Percentiles rank a stretch among this genome's conserved stretches.
phyloP scores from a whole-genome alignment of 2,888 invertebrate species.

The Ligdia adustata region DNA sequence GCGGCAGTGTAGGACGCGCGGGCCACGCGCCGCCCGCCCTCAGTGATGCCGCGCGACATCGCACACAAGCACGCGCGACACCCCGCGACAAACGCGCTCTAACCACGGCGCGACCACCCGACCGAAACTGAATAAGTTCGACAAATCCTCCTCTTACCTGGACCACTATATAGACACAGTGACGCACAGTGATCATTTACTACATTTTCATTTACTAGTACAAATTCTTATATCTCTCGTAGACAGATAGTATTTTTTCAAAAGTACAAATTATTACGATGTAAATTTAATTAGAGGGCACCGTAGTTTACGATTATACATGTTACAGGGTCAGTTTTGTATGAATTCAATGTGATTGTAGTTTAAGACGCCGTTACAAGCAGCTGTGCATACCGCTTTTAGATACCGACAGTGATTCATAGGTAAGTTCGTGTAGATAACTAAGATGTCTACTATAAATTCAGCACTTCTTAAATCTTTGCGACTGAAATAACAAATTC shows the following conservation, averaged over 20 bases:
- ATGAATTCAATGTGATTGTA: conserved; percentile 84
- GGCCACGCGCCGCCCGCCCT: conserved; percentile 48
- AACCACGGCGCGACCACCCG: conserved; percentile 61
- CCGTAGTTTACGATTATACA: conserved; percentile 79
- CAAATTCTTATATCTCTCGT: conserved; percentile 78
- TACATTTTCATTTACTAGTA: conserved; percentile 69
- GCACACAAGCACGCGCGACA: conserved; percentile 44
- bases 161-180: conserved; percentile 81
- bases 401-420: conserved; percentile 68
- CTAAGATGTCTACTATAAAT: conserved; percentile 37
- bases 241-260: conserved; percentile 73
- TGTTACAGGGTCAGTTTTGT: conserved; percentile 84
- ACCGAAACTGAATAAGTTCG: conserved; percentile 84
- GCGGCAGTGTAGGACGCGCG: conserved; percentile 68
- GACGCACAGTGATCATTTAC: conserved; percentile 56
- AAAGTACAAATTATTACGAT: conserved; percentile 81
- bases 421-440: conserved; percentile 59
- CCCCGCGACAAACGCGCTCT: conserved; percentile 57
- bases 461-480: conserved; percentile 29
- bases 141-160: conserved; percentile 82
- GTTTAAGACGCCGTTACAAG: conserved; percentile 76
- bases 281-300: conserved; percentile 65
- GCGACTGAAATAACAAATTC: conserved; percentile 21
- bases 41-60: conserved; percentile 50
- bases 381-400: conserved; percentile 74